phyloP scores from a whole-genome alignment of 1,140 invertebrate species.

The Lepidurus arcticus region DNA sequence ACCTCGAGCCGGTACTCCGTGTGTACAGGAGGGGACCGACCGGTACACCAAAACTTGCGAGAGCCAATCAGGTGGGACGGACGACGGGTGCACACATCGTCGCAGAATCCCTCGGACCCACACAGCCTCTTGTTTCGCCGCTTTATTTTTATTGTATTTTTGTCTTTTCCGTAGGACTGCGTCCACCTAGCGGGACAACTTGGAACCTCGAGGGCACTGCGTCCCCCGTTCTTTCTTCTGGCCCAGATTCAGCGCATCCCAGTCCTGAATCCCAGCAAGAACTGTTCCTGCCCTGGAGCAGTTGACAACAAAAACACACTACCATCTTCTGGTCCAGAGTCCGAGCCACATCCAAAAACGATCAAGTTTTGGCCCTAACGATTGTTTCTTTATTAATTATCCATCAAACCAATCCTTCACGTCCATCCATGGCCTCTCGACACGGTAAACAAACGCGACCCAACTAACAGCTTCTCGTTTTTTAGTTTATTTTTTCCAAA shows the following conservation, averaged over 20 bases:
- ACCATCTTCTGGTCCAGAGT: neutral
- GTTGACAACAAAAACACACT: neutral
- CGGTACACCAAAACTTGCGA: neutral
- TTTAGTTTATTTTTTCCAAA: neutral
- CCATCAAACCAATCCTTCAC: conserved; percentile 13
- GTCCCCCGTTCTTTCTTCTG: neutral
- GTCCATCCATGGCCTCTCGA: conserved; percentile 20
- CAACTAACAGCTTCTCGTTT: neutral
- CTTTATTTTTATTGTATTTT: neutral
- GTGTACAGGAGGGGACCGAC: neutral
- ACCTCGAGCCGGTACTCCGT: neutral
- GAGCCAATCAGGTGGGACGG: conserved; percentile 6
- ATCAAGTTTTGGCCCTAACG: neutral
- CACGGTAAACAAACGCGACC: conserved; percentile 17
- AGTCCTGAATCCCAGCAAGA: too few species aligned
- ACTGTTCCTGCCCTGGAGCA: too few species aligned
- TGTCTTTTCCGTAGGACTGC: neutral
- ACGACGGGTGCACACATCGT: conserved; percentile 3
- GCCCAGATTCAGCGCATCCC: too few species aligned
- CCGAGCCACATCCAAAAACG: conserved; percentile 7
- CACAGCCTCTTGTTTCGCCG: conserved; percentile 20
- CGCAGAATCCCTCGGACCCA: neutral
- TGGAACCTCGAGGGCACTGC: neutral
- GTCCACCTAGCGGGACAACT: neutral
- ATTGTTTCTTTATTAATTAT: neutral